Conservation (phyloP, 2,113 vertebrate genomes). For the Mus musculus region GRCm39 chr10:28085001-28085500, state of each 20-base stretch:
- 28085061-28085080: neutral
- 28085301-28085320: neutral
- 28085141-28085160: neutral
- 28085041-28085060: neutral
- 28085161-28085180: neutral
- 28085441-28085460: neutral
- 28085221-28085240: neutral
- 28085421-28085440: neutral
- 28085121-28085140: neutral
- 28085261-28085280: neutral
- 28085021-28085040: neutral
- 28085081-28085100: neutral
- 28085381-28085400: neutral
- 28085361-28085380: neutral
- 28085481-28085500: rapidly evolving
- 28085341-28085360: neutral
- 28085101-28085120: slow-evolving; percentile 17
- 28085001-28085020: neutral
- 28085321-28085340: neutral
- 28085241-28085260: neutral
- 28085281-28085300: neutral
- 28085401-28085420: neutral
- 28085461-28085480: neutral
- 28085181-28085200: neutral
- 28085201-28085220: neutral